Percentiles rank a stretch among this genome's conserved stretches.
Evolutionary conservation across 2,797 vertebrate genomes (phyloP).

Genomic region (Buceros bicornis): DNA sequence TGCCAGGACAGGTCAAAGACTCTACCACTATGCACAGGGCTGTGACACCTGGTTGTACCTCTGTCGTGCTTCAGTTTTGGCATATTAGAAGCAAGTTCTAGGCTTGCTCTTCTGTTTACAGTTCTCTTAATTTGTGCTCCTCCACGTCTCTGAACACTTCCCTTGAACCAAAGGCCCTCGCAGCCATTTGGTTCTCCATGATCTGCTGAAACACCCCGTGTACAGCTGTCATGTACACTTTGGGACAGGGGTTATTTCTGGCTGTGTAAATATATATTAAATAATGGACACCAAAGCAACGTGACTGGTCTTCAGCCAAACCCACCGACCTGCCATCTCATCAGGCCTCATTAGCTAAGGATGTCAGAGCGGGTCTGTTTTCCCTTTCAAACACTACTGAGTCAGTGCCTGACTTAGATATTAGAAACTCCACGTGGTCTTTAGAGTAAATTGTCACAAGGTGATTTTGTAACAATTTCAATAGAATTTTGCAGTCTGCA

Average conservation of each 20-base stretch:
- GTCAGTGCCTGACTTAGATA: background rate
- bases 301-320: background rate
- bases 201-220: background rate
- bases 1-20: background rate
- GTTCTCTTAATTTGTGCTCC: background rate
- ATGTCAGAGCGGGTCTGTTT: background rate
- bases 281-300: background rate
- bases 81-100: background rate
- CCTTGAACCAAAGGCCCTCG: background rate
- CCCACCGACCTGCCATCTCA: background rate
- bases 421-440: slow-evolving; percentile 8
- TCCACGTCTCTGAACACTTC: background rate
- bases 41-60: background rate
- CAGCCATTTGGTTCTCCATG: background rate
- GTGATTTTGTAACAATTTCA: slow-evolving; percentile 47
- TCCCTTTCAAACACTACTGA: background rate
- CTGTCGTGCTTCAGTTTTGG: accelerated
- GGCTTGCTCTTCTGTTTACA: background rate
- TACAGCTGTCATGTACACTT: background rate
- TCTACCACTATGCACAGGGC: accelerated
- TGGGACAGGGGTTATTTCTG: background rate
- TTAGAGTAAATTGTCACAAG: slow-evolving; percentile 31
- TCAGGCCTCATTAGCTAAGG: background rate
- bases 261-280: background rate
- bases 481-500: slow-evolving; percentile 42